Evolutionary conservation across 2,797 vertebrate genomes (phyloP).

Genomic region (Crenichthys baileyi): DNA sequence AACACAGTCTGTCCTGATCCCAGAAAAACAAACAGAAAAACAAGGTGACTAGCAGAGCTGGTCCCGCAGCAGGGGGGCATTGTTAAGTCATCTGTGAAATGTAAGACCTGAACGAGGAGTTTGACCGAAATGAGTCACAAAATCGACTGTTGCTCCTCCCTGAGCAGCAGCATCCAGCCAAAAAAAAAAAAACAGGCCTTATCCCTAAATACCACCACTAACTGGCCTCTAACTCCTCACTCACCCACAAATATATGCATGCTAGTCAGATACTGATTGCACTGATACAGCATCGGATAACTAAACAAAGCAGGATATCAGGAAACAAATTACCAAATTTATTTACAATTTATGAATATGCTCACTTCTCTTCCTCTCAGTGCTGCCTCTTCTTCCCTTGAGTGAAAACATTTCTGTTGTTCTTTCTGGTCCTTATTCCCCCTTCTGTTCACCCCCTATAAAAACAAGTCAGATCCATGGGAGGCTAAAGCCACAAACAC

Average conservation of each 20-base stretch:
- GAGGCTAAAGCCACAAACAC: slow-evolving; percentile 62
- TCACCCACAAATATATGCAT: slow-evolving; percentile 8
- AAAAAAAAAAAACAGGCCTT: slow-evolving; percentile 69
- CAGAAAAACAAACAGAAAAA: slow-evolving; percentile 75
- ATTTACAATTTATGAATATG: background rate
- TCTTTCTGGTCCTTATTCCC: slow-evolving; percentile 58
- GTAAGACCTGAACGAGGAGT: slow-evolving; percentile 69
- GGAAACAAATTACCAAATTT: slow-evolving; percentile 21
- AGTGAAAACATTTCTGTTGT: slow-evolving; percentile 68
- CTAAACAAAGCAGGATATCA: slow-evolving; percentile 37
- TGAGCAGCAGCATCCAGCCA: slow-evolving; percentile 60
- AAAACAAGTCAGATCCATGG: slow-evolving; percentile 65
- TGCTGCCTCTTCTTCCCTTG: slow-evolving; percentile 70
- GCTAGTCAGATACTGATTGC: slow-evolving; percentile 33
- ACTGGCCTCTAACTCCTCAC: slow-evolving; percentile 64
- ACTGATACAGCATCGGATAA: slow-evolving; percentile 34
- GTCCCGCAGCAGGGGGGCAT: slow-evolving; percentile 74
- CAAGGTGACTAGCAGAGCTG: slow-evolving; percentile 57
- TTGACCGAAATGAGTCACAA: slow-evolving; percentile 42
- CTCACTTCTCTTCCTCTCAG: slow-evolving; percentile 51
- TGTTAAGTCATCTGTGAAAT: slow-evolving; percentile 85
- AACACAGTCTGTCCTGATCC: slow-evolving; percentile 56
- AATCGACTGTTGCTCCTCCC: slow-evolving; percentile 38
- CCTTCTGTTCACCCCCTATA: slow-evolving; percentile 53
- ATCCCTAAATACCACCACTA: slow-evolving; percentile 64